Conservation (phyloP, 64 coral and sea anemone genomes). For the Orbicella faveolata region DNA sequence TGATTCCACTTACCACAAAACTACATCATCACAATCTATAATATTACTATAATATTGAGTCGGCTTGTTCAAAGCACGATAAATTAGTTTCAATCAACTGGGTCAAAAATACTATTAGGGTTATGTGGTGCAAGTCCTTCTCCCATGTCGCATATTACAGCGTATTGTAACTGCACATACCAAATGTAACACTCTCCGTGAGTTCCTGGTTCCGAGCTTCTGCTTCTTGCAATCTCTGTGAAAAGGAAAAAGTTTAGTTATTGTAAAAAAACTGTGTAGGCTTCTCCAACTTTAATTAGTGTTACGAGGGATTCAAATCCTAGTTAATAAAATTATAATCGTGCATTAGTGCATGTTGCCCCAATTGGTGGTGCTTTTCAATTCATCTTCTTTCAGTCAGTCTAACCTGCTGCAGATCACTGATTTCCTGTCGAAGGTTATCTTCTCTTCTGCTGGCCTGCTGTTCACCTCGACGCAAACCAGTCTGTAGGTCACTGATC, state of each 20-base stretch:
- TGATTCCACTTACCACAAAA: no score
- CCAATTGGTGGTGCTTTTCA: no score
- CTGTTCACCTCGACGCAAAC: constrained; percentile 75
- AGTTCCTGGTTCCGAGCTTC: constrained; percentile 95
- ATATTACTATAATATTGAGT: no score
- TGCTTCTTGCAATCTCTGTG: constrained; percentile 92
- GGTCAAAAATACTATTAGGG: neutral
- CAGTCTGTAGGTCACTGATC: constrained; percentile 86
- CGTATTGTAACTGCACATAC: constrained; percentile 21
- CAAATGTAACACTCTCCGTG: constrained; percentile 87
- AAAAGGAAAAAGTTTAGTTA: neutral
- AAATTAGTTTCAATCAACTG: no score
- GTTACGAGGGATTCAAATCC: no score
- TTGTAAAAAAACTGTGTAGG: no score
- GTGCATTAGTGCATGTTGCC: no score
- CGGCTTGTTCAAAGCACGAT: no score
- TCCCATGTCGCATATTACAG: neutral
- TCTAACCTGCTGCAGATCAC: constrained; percentile 85
- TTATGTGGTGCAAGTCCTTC: neutral
- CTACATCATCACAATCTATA: no score
- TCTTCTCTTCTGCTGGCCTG: constrained; percentile 87
- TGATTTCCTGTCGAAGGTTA: constrained; percentile 90
- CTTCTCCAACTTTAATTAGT: no score
- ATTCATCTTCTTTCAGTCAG: neutral
- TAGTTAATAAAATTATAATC: no score